Evolutionary conservation across 2,888 invertebrate species (phyloP), one percentile per base, ranked within the genome.

Genomic region (Platycheirus rosarum): DNA sequence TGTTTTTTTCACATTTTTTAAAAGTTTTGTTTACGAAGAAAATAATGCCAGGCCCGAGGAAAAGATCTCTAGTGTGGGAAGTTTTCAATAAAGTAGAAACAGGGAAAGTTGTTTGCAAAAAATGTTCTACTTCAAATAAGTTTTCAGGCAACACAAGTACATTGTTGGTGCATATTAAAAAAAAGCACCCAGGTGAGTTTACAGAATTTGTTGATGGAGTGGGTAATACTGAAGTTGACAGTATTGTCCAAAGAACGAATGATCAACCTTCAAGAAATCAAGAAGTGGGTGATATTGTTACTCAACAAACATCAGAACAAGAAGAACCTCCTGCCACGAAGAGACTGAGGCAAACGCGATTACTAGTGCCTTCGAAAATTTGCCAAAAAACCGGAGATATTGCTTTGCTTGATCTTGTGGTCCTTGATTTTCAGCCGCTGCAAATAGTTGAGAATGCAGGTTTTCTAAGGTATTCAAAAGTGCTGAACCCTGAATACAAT

Each of bases 361-460:
- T 42, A 16, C 5, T 42, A 8, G 42, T 42, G 14, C 42, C 42
- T 42, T 42, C 42, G 5, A 42, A 14, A 42, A 13, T 14, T 1
- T 16, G 7, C 0, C 42, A 42, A 42, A 14, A 42, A 23, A 16
- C 8, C 4, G 42, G 14, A 42, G 42, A 42, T 14, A 42, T 7
- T 42, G 42, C 14, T 42, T 42, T 42, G 14, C 2, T 42, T 1
- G 42, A 42, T 6, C 16, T 42, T 1, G 16, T 42, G 0, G 14
- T 42, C 8, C 14, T 51, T 7, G 51, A 51, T 13, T 51, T 51
- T 7, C 32, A 51, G 16, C 32, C 51, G 13, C 5, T 32, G 5
- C 51, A 51, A 2, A 32, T 51, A 14, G 51, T 51, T 14, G 51
- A 51, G 11, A 51, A 51, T 29, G 51, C 7, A 32, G 51, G 51